Evolutionary conservation across 2,797 vertebrate genomes (phyloP).

Genomic region (Oreortyx pictus): DNA sequence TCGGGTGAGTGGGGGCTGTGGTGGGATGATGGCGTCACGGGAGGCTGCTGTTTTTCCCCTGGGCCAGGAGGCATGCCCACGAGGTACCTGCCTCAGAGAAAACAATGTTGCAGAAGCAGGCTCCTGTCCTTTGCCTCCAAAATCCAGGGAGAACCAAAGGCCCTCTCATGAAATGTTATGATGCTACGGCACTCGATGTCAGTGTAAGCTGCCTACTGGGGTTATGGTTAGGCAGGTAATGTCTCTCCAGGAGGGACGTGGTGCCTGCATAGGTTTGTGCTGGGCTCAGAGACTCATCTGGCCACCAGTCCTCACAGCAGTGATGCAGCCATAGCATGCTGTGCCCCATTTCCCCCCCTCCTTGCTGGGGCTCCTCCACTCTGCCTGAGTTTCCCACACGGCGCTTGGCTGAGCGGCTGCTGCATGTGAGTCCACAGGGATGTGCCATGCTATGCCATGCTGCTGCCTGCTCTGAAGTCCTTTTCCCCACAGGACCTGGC

Average conservation of each 20-base stretch:
- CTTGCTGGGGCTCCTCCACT: neutral
- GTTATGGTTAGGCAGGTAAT: neutral
- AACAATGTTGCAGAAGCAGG: neutral
- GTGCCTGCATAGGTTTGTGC: neutral
- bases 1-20: conserved; percentile 81
- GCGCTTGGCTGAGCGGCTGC: neutral
- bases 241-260: neutral
- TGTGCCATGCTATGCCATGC: neutral
- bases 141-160: neutral
- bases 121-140: neutral
- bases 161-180: accelerated
- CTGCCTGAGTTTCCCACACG: neutral
- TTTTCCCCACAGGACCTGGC: conserved; percentile 86
- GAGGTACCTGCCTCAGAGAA: neutral
- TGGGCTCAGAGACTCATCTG: neutral
- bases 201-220: neutral
- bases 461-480: neutral
- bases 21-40: accelerated
- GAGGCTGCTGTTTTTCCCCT: neutral
- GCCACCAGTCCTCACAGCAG: accelerated
- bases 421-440: neutral
- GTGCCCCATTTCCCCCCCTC: neutral
- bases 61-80: accelerated
- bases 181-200: neutral
- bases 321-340: neutral